These are phyloP conservation scores for Chromoteleia sp. DNA, from an alignment of 2,888 invertebrate genomes.

Conservation along the genomic window DNA sequence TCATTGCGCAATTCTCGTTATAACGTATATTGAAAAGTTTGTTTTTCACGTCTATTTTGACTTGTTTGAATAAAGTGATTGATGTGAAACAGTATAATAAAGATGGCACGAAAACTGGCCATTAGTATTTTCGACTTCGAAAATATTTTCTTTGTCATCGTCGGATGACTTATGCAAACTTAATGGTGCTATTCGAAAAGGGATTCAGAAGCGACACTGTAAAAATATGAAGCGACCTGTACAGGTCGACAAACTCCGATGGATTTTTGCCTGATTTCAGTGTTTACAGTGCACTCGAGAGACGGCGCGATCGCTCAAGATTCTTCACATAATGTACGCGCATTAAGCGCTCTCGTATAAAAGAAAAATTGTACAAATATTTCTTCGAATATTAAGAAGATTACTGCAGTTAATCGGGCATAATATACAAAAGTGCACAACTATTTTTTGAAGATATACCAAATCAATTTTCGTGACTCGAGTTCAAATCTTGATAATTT, in stretches of 20 bases:
- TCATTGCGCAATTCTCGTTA: no score
- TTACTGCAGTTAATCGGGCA: no score
- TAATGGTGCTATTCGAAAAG: conserved; percentile 3
- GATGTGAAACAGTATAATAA: not conserved
- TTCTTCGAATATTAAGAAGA: no score
- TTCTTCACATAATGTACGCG: not conserved
- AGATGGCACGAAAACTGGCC: conserved; percentile 3
- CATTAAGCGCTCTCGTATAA: not conserved
- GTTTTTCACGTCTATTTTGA: not conserved
- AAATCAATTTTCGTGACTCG: not conserved
- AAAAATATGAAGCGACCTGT: conserved; percentile 6
- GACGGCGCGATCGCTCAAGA: conserved; percentile 3
- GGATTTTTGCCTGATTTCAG: conserved; percentile 25
- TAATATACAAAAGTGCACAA: not conserved
- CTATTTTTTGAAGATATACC: not conserved
- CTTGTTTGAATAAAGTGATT: not conserved
- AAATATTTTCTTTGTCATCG: conserved; percentile 22
- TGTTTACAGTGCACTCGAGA: conserved; percentile 32
- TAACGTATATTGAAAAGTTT: no score
- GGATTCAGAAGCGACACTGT: conserved; percentile 14
- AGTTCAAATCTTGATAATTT: no score
- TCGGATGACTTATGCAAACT: conserved; percentile 16
- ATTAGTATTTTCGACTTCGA: not conserved
- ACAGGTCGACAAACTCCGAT: conserved; percentile 18
- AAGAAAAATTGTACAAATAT: no score